Base-by-base conservation (phyloP, 2,888 invertebrate species). In the Agrochola macilenta region DNA sequence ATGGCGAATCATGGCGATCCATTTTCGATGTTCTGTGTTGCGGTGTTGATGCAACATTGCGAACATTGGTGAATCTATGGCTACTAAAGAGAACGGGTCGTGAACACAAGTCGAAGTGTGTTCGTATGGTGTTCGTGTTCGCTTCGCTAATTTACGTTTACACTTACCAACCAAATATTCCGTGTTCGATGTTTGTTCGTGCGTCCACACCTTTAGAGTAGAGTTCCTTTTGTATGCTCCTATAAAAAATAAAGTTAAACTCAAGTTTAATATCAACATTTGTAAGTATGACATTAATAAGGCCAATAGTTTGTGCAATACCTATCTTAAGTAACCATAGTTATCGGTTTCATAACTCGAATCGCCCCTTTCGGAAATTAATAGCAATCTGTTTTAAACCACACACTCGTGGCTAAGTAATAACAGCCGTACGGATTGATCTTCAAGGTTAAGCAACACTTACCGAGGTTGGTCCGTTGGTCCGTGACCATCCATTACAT, bases 341-440 rank as follows among this genome's bases (percentile, higher is more conserved):
- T 23, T 39, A 17, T 12, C 17, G 5, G 46, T 26, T 23, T 14
- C n/a, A 49, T 14, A 69, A 43, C 64, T 14, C 7, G 3, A 39
- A 39, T 11, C 0, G 54, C 74, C 5, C 70, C 65, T 61, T 26
- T 7, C n/a, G 4, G 49, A 71, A 78, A 57, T 17, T 7, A 5
- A 61, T 57, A 77, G 79, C 78, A 66, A 71, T 17, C 46, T 39
- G 35, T 79, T 66, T 26, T 14, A 60, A 49, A 8, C 20, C 17
- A 39, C 14, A 14, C 14, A 39, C n/a, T 54, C 9, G n/a, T 39
- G 11, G 20, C 57, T 69, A n/a, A 54, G 7, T 7, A 12, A 49
- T 49, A 49, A 49, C 49, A 20, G 12, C 20, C 12, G 23, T 5
- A 30, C n/a, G 26, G 11, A n/a, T n/a, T 14, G 0, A 39, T 14